Base-by-base conservation (phyloP, 2,797 vertebrate genomes). In the Neostethus bicornis region DNA sequence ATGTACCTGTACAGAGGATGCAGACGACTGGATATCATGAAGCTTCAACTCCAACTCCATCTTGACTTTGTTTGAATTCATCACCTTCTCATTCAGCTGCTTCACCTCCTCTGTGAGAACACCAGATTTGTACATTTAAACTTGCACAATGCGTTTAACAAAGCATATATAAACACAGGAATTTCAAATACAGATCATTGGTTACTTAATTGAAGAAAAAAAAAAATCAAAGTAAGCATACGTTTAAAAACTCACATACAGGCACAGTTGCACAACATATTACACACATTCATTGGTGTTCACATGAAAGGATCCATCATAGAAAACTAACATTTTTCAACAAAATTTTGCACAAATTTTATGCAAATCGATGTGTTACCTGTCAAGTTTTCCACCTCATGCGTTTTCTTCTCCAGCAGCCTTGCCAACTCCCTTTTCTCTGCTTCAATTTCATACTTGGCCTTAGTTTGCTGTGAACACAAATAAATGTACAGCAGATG, bases 361-460 rank as follows among this genome's bases (percentile, higher is more conserved):
- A 28, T 26, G 8, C 8, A 32, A 25, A 2, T 17, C 11, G 2
- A 25, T 0, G 0, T 49, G 85, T 69, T 90, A 99, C 97, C 95
- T 7, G 92, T 94, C 58, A 97, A 87, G 80, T 95, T 94, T 62
- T 98, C 96, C 54, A 93, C 88, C 73, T 98, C 97, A 75, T 97
- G 95, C 7, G 91, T 94, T 17, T 90, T 89, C 75, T 94, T 96
- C 80, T 99, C 96, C 71, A 94, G 92, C 31, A 92, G 88, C 78
- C 96, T 90, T 12, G 93, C 91, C 83, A 98, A 84, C 83, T 99
- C 96, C 82, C 94, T 85, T 76, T 95, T 98, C 75, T 99, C 96
- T 49, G 94, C 94, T 84, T 98, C 96, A 51, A 96, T 88, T 75
- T 98, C 95, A 89, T 96, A 95, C 73, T 95, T 97, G 49, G 94